These are phyloP conservation scores for Drosophila elegans DNA, from an alignment of 1,140 invertebrate genomes.

Conservation along the genomic window DNA sequence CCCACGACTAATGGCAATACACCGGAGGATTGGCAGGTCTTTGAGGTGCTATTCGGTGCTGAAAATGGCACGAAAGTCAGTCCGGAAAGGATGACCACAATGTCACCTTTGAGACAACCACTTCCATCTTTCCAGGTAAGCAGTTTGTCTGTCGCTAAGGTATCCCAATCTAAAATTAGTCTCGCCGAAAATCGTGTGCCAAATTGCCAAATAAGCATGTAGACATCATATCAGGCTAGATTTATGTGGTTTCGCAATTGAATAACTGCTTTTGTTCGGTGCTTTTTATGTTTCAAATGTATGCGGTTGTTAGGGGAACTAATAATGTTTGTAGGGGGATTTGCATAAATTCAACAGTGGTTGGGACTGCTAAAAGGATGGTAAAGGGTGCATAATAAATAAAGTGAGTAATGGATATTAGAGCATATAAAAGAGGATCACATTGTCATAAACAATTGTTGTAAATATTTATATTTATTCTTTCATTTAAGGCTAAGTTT, in stretches of 20 bases:
- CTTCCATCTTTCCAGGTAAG: slow-evolving; percentile 42
- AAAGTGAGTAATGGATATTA: no score
- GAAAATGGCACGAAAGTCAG: slow-evolving; percentile 1
- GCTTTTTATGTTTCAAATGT: slow-evolving; percentile 71
- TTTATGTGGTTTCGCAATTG: slow-evolving; percentile 61
- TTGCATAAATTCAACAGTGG: slow-evolving; percentile 56
- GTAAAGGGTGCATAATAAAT: slow-evolving; percentile 16
- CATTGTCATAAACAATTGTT: no score
- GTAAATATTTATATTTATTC: no score
- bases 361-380: background rate
- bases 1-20: slow-evolving; percentile 84
- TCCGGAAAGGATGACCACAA: background rate
- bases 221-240: slow-evolving; percentile 31
- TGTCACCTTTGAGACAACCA: slow-evolving; percentile 12
- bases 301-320: slow-evolving; percentile 74
- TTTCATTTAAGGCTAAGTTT: no score
- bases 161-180: slow-evolving; percentile 75
- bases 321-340: slow-evolving; percentile 54
- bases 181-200: slow-evolving; percentile 56
- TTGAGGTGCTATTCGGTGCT: slow-evolving; percentile 86
- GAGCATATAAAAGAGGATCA: no score
- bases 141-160: slow-evolving; percentile 4
- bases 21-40: slow-evolving; percentile 89
- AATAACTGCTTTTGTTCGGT: slow-evolving; percentile 28
- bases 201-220: slow-evolving; percentile 58